phyloP scores from a whole-genome alignment of 2,888 invertebrate genomes.

The Smittia aterrima region DNA sequence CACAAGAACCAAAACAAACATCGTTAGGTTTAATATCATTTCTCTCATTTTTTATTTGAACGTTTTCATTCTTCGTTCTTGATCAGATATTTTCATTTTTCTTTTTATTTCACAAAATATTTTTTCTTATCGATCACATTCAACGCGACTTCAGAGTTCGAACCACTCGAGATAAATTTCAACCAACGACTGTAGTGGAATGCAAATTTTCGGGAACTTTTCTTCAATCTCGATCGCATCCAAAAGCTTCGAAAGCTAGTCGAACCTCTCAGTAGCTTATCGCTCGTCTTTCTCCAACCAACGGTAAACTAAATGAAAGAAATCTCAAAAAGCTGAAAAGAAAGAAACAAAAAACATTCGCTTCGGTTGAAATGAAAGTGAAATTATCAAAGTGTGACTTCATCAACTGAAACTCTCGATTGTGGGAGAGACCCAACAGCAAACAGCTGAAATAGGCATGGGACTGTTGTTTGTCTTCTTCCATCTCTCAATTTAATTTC shows the following conservation, averaged over 20 bases:
- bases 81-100: background rate
- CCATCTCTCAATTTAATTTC: background rate
- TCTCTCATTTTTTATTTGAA: background rate
- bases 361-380: slow-evolving; percentile 35
- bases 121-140: background rate
- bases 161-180: slow-evolving; percentile 38
- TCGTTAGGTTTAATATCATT: background rate
- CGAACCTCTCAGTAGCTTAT: background rate
- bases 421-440: slow-evolving; percentile 35
- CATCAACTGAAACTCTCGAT: slow-evolving; percentile 11
- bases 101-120: background rate
- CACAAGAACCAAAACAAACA: background rate
- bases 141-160: background rate
- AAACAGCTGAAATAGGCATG: slow-evolving; percentile 33
- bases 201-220: slow-evolving; percentile 6
- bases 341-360: slow-evolving; percentile 15
- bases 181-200: slow-evolving; percentile 21
- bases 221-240: background rate
- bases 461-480: slow-evolving; percentile 18
- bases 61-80: background rate
- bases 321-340: background rate
- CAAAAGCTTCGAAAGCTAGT: background rate
- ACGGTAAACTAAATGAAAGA: background rate
- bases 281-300: slow-evolving; percentile 21
- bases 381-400: slow-evolving; percentile 39